phyloP scores from a whole-genome alignment of 2,888 invertebrate genomes.

The Trichogramma evanescens region DNA sequence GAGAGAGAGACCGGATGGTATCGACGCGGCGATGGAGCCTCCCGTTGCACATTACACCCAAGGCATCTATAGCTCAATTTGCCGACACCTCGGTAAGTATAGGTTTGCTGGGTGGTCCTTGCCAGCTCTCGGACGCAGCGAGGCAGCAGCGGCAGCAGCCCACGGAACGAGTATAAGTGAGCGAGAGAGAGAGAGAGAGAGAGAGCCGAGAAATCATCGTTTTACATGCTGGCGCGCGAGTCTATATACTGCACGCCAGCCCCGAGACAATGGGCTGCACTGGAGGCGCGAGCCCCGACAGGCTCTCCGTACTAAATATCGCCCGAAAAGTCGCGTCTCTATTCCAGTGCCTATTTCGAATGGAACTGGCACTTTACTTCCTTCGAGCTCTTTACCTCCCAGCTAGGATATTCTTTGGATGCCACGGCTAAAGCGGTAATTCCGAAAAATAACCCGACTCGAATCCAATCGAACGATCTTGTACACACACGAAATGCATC shows the following conservation, averaged over 20 bases:
- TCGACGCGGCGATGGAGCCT: conserved; percentile 28
- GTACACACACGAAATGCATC: too few relatives aligned
- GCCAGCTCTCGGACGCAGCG: not conserved
- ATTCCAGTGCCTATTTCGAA: too few relatives aligned
- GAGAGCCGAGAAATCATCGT: not conserved
- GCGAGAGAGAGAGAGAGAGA: not conserved
- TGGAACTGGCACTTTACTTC: too few relatives aligned
- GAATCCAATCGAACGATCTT: too few relatives aligned
- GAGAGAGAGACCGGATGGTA: conserved; percentile 35
- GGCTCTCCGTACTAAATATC: conserved; percentile 5
- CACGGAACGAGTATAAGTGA: not conserved
- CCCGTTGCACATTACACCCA: conserved; percentile 40
- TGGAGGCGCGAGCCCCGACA: conserved; percentile 2
- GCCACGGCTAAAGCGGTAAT: too few relatives aligned
- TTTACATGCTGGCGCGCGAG: not conserved
- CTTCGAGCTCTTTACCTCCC: too few relatives aligned
- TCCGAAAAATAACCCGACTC: too few relatives aligned
- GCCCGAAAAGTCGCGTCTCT: too few relatives aligned
- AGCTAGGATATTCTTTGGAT: too few relatives aligned
- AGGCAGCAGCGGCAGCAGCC: not conserved
- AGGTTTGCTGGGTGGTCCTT: conserved; percentile 45
- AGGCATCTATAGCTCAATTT: conserved; percentile 47
- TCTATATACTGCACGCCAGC: not conserved
- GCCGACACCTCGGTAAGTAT: conserved; percentile 49
- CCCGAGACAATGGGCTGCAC: conserved; percentile 12